Conservation (phyloP, 37 sponge, comb jelly and placozoan species). For the Oscarella lobularis region DNA sequence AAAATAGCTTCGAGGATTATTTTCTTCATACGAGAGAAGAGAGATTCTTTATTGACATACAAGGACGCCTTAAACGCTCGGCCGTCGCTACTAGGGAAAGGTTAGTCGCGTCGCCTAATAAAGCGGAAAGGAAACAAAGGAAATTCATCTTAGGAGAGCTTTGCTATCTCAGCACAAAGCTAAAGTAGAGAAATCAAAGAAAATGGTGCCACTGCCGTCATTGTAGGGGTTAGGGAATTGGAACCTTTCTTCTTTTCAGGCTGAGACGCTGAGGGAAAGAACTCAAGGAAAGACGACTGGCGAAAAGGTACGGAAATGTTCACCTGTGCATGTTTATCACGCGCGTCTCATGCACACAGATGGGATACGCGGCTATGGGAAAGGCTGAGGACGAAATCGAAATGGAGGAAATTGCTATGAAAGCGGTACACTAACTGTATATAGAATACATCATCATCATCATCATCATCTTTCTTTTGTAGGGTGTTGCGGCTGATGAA, state of each 20-base stretch:
- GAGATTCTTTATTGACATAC: conserved; percentile 31
- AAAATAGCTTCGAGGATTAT: conserved; percentile 9
- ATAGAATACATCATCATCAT: no score
- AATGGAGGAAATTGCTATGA: background rate
- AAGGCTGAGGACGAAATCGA: conserved; percentile 2
- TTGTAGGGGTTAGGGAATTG: no score
- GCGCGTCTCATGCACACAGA: no score
- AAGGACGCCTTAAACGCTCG: conserved; percentile 19
- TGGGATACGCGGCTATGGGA: background rate
- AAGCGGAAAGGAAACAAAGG: background rate
- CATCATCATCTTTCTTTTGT: no score
- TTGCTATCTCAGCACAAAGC: background rate
- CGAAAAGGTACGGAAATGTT: no score
- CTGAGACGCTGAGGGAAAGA: background rate
- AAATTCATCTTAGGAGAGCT: background rate
- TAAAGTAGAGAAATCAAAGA: background rate
- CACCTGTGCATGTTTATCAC: no score
- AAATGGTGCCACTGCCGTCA: background rate
- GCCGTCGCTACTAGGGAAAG: conserved; percentile 12
- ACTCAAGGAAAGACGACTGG: background rate
- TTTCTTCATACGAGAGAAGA: conserved; percentile 42
- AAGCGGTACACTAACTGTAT: no score
- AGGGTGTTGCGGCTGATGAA: no score
- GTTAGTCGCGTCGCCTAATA: background rate
- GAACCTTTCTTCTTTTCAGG: background rate